Percentiles rank a stretch among this genome's conserved stretches.
Conservation (phyloP, 2,888 invertebrate species). For the Lypha dubia region DNA sequence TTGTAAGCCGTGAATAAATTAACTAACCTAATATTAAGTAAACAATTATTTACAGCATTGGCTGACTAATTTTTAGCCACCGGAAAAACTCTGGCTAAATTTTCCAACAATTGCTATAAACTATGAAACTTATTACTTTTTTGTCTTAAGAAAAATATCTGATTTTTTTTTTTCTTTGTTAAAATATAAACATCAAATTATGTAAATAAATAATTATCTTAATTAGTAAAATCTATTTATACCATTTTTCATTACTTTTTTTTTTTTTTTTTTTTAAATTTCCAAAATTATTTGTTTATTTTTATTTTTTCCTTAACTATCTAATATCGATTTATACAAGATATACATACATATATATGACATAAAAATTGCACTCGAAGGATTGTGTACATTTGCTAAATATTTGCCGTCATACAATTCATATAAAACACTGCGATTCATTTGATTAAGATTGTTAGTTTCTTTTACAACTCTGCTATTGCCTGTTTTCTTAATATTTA, state of each 20-base stretch:
- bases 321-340: slow-evolving; percentile 21
- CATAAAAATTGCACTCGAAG: too few species aligned
- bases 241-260: neutral
- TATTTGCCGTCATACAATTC: too few species aligned
- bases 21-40: neutral
- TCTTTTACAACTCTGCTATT: too few species aligned
- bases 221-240: neutral
- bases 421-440: too few species aligned
- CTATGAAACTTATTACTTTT: neutral
- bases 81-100: slow-evolving; percentile 2
- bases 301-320: slow-evolving; percentile 19
- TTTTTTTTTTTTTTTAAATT: neutral
- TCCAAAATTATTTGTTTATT: slow-evolving; percentile 51
- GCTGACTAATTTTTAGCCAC: neutral
- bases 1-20: neutral
- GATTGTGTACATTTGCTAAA: too few species aligned
- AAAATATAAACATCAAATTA: neutral
- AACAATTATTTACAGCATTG: neutral
- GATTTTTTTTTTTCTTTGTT: neutral
- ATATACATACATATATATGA: too few species aligned
- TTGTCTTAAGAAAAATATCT: neutral
- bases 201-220: neutral
- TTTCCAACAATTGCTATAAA: neutral
- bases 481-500: too few species aligned
- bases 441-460: too few species aligned